Conservation (phyloP, 2,888 invertebrate species). For the Eilema sororculum region DNA sequence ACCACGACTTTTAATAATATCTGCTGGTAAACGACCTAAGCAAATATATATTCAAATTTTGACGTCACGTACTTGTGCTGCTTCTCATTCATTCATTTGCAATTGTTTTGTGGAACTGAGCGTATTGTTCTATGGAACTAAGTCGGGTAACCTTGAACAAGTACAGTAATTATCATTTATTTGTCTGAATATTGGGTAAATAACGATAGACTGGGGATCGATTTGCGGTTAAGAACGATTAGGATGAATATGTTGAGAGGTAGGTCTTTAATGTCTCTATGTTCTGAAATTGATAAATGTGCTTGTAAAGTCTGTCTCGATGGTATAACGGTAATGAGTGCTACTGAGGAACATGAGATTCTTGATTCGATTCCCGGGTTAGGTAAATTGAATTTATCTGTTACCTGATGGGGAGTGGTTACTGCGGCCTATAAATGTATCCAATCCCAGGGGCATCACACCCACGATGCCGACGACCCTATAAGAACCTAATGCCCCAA, state of each 20-base stretch:
- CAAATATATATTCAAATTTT: constrained; percentile 27
- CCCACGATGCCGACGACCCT: too few relatives aligned
- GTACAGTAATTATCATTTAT: constrained; percentile 20
- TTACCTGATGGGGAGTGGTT: too few relatives aligned
- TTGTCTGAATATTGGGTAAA: constrained; percentile 19
- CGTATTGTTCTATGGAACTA: constrained; percentile 12
- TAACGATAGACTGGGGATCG: constrained; percentile 26
- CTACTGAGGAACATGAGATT: too few relatives aligned
- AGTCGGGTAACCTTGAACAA: constrained; percentile 18
- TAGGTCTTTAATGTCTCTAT: background rate
- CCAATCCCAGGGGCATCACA: too few relatives aligned
- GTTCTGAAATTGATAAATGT: background rate
- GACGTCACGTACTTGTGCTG: constrained; percentile 26
- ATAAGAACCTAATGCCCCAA: too few relatives aligned
- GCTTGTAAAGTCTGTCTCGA: background rate
- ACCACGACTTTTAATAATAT: constrained; percentile 18
- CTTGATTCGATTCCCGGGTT: too few relatives aligned
- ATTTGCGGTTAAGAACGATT: constrained; percentile 35
- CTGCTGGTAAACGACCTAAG: constrained; percentile 18
- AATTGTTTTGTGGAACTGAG: constrained; percentile 10
- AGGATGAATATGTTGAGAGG: constrained; percentile 5
- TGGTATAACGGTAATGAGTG: too few relatives aligned
- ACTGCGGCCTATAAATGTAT: too few relatives aligned
- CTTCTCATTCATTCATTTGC: constrained; percentile 19
- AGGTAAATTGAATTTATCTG: too few relatives aligned